Evolutionary conservation across 2,888 invertebrate species (phyloP), one percentile per base, ranked within the genome.

Genomic region (Agapetus fuscipes): DNA sequence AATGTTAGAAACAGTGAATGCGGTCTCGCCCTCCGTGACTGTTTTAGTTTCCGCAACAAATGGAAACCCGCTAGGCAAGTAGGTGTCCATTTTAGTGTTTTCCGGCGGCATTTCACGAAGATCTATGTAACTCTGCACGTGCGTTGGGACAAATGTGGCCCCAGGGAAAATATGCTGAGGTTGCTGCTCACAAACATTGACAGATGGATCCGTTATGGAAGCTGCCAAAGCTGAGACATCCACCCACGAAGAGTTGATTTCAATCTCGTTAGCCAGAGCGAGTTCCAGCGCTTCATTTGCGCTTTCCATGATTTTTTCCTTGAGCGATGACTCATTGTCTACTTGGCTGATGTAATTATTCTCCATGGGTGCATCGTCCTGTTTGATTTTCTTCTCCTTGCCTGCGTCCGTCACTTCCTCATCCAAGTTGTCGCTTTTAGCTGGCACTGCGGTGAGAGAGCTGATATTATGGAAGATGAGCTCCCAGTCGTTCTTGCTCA

Each of bases 211-310:
- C 46, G 74, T 71, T 54, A 75, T 68, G 28, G 75, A 75, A 1
- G 79, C 75, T 1, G 80, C 76, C 38, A 83, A 59, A 3, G 79
- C 77, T 49, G 77, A 80, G 0, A 81, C 80, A 53, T 84, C 81
- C 2, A 80, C 71, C 85, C 85, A 85, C 1, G 80, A 78, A 1
- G 80, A 74, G 44, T 83, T 80, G 27, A 81, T 66, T 58, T 84
- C 84, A 47, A 83, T 76, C 54, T 84, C 83, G 24, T 81, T 80
- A 0, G 83, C 83, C 50, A 81, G 63, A 3, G 83, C 81, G 50
- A 84, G 59, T 53, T 84, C 79, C 50, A 83, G 68, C 1, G 83
- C 83, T 59, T 63, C 64, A 1, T 64, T 56, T 28, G 48, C 44
- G 25, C 24, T 36, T 32, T 42, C 45, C 3, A 34, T 30, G 15